Evolutionary conservation across 2,113 vertebrate species (phyloP).

Genomic region (Columba janthina): DNA sequence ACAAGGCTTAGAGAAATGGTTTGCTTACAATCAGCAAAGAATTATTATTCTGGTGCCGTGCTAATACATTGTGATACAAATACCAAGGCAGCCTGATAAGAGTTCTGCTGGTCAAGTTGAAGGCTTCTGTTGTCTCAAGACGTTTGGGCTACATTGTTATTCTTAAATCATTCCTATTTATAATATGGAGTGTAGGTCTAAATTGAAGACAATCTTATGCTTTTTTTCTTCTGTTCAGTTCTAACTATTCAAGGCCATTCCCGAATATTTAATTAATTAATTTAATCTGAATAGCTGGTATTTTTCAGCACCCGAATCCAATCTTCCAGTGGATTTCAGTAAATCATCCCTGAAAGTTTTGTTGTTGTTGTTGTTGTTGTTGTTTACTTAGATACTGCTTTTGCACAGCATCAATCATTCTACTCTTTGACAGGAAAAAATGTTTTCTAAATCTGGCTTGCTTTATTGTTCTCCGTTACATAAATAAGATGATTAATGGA

Average conservation of each 20-base stretch:
- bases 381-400: not conserved
- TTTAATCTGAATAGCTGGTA: not conserved
- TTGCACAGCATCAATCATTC: constrained; percentile 61
- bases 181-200: not conserved
- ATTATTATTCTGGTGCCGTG: not conserved
- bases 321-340: constrained; percentile 4
- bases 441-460: constrained; percentile 47
- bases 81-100: not conserved
- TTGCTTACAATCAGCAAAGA: not conserved
- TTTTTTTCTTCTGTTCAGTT: not conserved
- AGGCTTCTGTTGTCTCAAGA: not conserved
- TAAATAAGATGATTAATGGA: constrained; percentile 69
- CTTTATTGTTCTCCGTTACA: constrained; percentile 49
- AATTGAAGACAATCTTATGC: not conserved
- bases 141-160: not conserved
- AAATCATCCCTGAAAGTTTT: constrained; percentile 48
- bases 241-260: not conserved
- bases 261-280: constrained; percentile 29
- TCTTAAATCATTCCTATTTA: not conserved
- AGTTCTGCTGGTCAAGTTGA: not conserved
- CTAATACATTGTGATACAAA: not conserved
- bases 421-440: constrained; percentile 31
- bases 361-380: not conserved
- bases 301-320: not conserved
- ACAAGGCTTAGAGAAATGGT: not conserved